phyloP scores from a whole-genome alignment of 2,888 invertebrate species.

The Zaprionus bogoriensis region DNA sequence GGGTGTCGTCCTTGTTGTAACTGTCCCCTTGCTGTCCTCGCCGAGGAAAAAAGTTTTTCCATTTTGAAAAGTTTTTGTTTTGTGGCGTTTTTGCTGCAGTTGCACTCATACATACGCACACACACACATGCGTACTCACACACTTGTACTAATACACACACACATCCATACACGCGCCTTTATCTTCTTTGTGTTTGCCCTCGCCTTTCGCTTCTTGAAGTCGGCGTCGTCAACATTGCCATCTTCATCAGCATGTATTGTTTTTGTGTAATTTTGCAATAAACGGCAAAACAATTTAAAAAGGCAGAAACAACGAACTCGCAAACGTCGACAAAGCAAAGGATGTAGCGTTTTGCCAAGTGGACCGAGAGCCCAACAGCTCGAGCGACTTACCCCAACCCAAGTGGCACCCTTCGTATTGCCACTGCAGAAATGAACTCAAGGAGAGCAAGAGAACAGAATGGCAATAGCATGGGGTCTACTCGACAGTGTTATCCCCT shows the following conservation, averaged over 20 bases:
- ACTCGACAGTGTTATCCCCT: no score
- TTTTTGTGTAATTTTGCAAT: constrained; percentile 79
- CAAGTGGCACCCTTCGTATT: background rate
- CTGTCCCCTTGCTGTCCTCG: constrained; percentile 60
- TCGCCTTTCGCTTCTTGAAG: constrained; percentile 36
- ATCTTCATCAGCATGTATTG: constrained; percentile 75
- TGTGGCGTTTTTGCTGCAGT: constrained; percentile 62
- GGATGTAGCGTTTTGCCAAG: constrained; percentile 75
- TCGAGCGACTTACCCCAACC: constrained; percentile 15
- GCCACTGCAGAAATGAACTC: background rate
- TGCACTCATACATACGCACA: constrained; percentile 52
- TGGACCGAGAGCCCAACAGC: constrained; percentile 67
- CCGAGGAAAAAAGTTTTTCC: constrained; percentile 74
- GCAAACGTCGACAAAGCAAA: constrained; percentile 65
- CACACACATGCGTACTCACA: constrained; percentile 6
- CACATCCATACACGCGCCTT: constrained; percentile 13
- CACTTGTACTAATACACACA: constrained; percentile 3
- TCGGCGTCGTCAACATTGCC: constrained; percentile 59
- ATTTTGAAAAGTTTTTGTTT: constrained; percentile 72
- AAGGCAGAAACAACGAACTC: constrained; percentile 39
- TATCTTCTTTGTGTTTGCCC: constrained; percentile 66
- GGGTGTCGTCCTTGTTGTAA: constrained; percentile 34
- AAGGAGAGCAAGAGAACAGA: background rate
- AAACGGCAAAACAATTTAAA: constrained; percentile 78
- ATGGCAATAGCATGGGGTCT: background rate